Base-by-base conservation (phyloP, 2,113 vertebrate genomes). In the Tenebrosternarchus preto region DNA sequence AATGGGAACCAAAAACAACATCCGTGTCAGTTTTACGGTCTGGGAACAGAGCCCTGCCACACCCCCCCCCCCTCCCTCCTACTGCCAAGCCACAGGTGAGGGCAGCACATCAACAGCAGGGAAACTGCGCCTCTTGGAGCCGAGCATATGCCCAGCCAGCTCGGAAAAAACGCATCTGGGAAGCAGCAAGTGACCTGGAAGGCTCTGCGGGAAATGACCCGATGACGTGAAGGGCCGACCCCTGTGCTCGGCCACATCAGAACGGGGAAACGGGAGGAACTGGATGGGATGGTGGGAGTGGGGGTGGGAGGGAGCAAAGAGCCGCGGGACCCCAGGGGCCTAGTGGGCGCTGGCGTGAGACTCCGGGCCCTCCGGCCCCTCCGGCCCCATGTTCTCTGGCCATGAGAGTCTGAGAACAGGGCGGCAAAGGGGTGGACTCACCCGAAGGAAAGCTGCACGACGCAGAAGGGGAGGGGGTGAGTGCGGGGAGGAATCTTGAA, bases 21-120 rank as follows among this genome's bases (percentile, higher is more conserved):
- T 86, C 85, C 79, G 72, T 76, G 67, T 56, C 33, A 79, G 80
- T 81, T 86, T 86, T 86, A 86, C 70, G 82, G 80, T 79, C 82
- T 86, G 82, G 85, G 82, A 86, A 86, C 67, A 55, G 63, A 81
- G 76, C 46, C 73, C 75, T n/a, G n/a, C n/a, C n/a, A n/a, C n/a
- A n/a, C n/a, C n/a, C n/a, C n/a, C n/a, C n/a, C n/a, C n/a, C n/a
- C n/a, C n/a, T n/a, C 78, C 81, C 16, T 19, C 76, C 71, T 15
- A 12, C 43, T 12, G 59, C 22, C 39, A 39, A 77, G 56, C 77
- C 39, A 77, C 82, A 86, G 85, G 85, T 86, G 85, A 86, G 64
- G 33, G 73, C 56, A 59, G 70, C 36, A 72, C 68, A 85, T 76
- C 67, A 79, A 75, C 77, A 81, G 83, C 50, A 50, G 80, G 76